phyloP scores from a whole-genome alignment of 2,797 vertebrate species.

The Gallinago nigripennis region DNA sequence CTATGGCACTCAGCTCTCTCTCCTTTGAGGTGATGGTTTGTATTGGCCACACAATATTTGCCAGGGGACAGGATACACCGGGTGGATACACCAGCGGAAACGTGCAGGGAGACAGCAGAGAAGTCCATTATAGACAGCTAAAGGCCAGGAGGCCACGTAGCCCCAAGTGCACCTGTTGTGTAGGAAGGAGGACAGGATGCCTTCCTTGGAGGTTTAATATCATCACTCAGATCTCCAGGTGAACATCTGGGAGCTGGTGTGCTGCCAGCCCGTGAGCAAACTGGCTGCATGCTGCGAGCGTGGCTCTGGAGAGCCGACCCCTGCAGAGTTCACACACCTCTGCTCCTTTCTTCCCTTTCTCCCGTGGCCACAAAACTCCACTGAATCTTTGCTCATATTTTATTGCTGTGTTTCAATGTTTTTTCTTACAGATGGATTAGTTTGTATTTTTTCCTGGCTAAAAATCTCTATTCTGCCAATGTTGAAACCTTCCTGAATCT shows the following conservation, averaged over 20 bases:
- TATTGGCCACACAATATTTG: neutral
- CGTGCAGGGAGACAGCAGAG: neutral
- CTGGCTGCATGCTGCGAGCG: fast-evolving
- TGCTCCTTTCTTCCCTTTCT: neutral
- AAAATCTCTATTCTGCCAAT: neutral
- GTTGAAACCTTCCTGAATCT: neutral
- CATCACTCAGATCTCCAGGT: neutral
- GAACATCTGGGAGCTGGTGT: neutral
- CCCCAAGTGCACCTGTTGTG: neutral
- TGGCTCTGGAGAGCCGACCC: neutral
- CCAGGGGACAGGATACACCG: neutral
- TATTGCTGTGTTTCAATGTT: fast-evolving
- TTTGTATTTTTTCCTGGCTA: neutral
- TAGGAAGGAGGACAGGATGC: neutral
- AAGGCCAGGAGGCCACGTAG: neutral
- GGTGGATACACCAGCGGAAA: neutral
- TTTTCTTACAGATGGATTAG: neutral
- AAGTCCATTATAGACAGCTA: neutral
- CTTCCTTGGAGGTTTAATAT: neutral
- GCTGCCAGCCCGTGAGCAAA: neutral
- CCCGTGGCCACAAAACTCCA: fast-evolving
- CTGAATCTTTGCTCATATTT: neutral
- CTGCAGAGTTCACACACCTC: neutral
- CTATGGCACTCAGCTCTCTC: neutral
- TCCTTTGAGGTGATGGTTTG: neutral